phyloP scores from a whole-genome alignment of 1,140 invertebrate species.

The Drosophila sturtevanti region DNA sequence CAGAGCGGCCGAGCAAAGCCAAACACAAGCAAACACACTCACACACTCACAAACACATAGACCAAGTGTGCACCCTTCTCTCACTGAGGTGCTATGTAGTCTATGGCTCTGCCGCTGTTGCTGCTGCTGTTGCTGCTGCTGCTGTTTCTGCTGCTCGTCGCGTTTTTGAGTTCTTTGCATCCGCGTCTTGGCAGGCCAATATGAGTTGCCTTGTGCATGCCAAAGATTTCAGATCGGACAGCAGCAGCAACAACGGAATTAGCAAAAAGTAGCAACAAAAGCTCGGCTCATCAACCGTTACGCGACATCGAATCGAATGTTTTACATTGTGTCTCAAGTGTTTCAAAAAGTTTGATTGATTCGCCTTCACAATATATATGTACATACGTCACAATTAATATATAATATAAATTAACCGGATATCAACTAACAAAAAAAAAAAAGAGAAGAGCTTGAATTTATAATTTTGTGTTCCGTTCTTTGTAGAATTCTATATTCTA shows the following conservation, averaged over 20 bases:
- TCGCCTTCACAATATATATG: background rate
- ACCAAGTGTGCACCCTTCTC: constrained; percentile 3
- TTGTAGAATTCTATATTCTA: background rate
- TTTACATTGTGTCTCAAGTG: constrained; percentile 11
- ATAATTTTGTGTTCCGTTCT: background rate
- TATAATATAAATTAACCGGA: constrained; percentile 8
- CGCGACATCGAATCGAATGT: constrained; percentile 26
- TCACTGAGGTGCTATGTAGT: constrained; percentile 4
- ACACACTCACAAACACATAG: constrained; percentile 27
- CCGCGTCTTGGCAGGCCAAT: constrained; percentile 72
- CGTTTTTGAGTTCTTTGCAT: constrained; percentile 76
- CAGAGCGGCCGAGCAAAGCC: constrained; percentile 37
- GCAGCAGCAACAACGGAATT: constrained; percentile 45
- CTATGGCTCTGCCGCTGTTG: background rate
- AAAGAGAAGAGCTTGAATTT: background rate
- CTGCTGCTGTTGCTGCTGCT: constrained; percentile 15
- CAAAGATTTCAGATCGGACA: constrained; percentile 77
- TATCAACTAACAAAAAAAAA: background rate
- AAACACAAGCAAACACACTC: constrained; percentile 63
- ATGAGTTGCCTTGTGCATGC: constrained; percentile 77
- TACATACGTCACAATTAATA: background rate
- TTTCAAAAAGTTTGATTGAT: background rate
- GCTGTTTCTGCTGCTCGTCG: constrained; percentile 39
- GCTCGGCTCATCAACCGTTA: constrained; percentile 54
- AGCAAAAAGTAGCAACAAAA: constrained; percentile 13